A percentile compares a stretch with the other conserved stretches of the same genome.
These are phyloP conservation scores for Melanitta fusca DNA, from an alignment of 2,797 vertebrate genomes.

Conservation along the genomic window DNA sequence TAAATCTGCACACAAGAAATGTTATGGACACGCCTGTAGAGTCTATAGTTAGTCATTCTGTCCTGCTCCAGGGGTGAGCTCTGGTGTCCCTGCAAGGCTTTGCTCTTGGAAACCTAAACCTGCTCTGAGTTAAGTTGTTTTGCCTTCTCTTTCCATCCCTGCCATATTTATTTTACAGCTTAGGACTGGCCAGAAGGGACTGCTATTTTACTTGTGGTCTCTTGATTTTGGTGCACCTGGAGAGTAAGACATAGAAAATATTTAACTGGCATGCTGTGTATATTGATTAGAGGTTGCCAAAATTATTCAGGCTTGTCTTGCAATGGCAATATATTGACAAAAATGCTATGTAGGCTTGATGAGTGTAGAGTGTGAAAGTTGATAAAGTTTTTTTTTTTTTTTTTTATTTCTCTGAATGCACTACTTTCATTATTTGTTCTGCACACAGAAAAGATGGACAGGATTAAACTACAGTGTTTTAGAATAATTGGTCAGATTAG, in stretches of 20 bases:
- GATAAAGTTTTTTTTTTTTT: background rate
- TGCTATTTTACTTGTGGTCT: background rate
- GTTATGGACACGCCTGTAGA: background rate
- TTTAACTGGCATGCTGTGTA: background rate
- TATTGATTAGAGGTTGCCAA: background rate
- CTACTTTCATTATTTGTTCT: background rate
- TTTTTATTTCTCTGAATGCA: background rate
- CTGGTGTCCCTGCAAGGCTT: background rate
- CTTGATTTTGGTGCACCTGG: background rate
- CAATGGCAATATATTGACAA: background rate
- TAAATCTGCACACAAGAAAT: background rate
- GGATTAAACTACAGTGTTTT: background rate
- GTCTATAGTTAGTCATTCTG: rapidly evolving
- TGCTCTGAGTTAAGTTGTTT: background rate
- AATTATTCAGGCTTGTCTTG: background rate
- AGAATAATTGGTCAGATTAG: background rate
- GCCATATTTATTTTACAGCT: background rate
- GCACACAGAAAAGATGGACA: background rate
- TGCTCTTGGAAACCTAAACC: background rate
- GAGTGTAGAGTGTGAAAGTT: background rate
- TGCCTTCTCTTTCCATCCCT: background rate
- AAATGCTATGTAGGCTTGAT: background rate
- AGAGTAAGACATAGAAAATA: background rate
- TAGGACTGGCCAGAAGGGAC: background rate
- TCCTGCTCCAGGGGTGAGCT: background rate